phyloP scores from a whole-genome alignment of 2,888 invertebrate species.

The Piscicola geometra region DNA sequence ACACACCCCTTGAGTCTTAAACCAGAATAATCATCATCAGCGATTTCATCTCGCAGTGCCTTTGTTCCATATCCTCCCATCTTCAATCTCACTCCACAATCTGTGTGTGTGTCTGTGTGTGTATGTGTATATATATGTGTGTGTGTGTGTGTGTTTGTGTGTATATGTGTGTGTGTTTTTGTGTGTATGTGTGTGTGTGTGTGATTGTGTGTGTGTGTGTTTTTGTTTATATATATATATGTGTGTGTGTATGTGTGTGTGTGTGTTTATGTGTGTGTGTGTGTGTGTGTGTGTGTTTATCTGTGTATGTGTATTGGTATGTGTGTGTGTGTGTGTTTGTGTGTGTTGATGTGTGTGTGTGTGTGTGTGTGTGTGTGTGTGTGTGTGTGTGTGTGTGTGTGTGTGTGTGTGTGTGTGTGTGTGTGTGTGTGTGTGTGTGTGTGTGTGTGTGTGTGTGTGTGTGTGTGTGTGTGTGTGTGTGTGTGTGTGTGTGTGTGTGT shows the following conservation, averaged over 20 bases:
- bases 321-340: neutral
- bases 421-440: slow-evolving; percentile 4
- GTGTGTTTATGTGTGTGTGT: slow-evolving; percentile 6
- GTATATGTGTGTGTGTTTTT: neutral
- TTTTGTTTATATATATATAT: neutral
- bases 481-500: slow-evolving; percentile 10
- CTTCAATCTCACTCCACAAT: neutral
- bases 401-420: neutral
- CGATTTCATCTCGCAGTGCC: too few species aligned
- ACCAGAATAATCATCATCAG: neutral
- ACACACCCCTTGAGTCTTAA: neutral
- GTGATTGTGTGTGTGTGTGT: neutral
- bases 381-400: slow-evolving; percentile 20
- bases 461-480: neutral
- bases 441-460: slow-evolving; percentile 10
- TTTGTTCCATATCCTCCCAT: too few species aligned
- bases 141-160: neutral
- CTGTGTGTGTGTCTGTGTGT: slow-evolving; percentile 11
- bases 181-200: slow-evolving; percentile 1
- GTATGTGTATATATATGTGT: slow-evolving; percentile 24
- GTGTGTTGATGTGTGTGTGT: neutral
- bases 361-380: slow-evolving; percentile 17
- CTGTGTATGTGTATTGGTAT: neutral
- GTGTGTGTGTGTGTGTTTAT: neutral
- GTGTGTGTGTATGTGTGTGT: slow-evolving; percentile 9